Evolutionary conservation across 2,797 vertebrate species (phyloP), one percentile per base, ranked within the genome.

Genomic region (Phrynocephalus forsythii): DNA sequence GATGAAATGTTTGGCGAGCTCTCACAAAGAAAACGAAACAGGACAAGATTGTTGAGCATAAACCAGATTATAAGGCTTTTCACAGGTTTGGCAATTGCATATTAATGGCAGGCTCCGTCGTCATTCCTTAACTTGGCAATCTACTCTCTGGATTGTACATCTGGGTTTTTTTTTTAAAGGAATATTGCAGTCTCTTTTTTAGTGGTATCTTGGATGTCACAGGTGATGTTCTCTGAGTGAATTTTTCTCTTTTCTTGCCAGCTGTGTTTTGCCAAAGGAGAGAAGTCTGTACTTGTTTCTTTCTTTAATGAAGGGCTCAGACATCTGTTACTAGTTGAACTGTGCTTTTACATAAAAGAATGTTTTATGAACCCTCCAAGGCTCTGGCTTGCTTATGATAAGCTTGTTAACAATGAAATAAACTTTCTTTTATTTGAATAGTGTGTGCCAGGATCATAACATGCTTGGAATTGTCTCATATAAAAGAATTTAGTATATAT

Each of bases 241-340:
- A 72, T 6, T 88, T 90, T 88, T 13, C 16, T 52, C 5, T 26
- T 5, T 33, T 78, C 50, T 2, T 69, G 66, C 30, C 5, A 20
- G 7, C 81, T 87, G 75, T 81, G 13, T 87, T 91, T 90, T 90
- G 22, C 87, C 91, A 82, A 75, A 52, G 5, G 50, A 85, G 52
- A 30, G 86, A 87, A 88, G 89, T 44, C 18, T 1, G 0, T 24
- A 30, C 18, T 50, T 33, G 6, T 83, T 84, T 84, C 66, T 71
- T 82, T 86, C 86, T 90, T 16, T 2, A 78, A 77, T 72, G 38
- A 71, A 79, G 86, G 1, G 79, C 60, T 50, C 1, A 69, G 79
- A 71, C 3, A 75, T 83, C 50, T 89, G 30, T 60, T 83, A 86
- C 88, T 24, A 87, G 44, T 48, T 92, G 60, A 80, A 63, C 71